Evolutionary conservation across 2,888 invertebrate genomes (phyloP).

Genomic region (Lasioglossum vierecki): DNA sequence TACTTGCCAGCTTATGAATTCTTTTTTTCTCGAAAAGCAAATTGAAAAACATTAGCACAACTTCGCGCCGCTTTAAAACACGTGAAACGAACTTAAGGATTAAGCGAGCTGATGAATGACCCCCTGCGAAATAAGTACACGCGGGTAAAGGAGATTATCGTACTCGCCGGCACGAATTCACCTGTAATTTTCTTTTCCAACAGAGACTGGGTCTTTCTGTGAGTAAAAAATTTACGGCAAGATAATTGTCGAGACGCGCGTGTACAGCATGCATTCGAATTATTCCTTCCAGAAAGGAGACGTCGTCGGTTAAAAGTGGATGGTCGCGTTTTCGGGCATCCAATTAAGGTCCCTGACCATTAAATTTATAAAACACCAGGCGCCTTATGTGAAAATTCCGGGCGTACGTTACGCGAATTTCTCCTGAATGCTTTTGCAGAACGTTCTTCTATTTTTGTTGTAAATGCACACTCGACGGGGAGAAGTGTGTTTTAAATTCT

Average conservation of each 20-base stretch:
- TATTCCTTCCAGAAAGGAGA: slow-evolving; percentile 16
- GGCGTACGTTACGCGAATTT: not conserved
- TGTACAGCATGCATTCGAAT: not conserved
- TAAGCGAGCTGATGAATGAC: slow-evolving; percentile 5
- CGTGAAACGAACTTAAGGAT: not conserved
- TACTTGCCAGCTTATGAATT: not conserved
- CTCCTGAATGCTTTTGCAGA: not conserved
- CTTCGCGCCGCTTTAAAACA: not conserved
- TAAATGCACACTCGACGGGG: slow-evolving; percentile 8
- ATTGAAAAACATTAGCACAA: not conserved
- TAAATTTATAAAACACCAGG: slow-evolving; percentile 18
- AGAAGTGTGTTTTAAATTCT: slow-evolving; percentile 15
- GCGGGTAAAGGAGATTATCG: not conserved
- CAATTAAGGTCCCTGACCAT: slow-evolving; percentile 26
- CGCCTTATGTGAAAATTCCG: slow-evolving; percentile 11
- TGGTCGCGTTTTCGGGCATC: slow-evolving; percentile 29
- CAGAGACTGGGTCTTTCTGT: not conserved
- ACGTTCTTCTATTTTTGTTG: not conserved
- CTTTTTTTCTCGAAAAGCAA: not conserved
- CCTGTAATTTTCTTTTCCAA: slow-evolving; percentile 7
- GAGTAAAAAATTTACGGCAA: not conserved
- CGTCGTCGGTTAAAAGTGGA: slow-evolving; percentile 1
- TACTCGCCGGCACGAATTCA: not conserved
- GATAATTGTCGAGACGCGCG: slow-evolving; percentile 34
- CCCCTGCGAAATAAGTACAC: not conserved